Conservation (phyloP, 2,888 invertebrate species). For the Cremastinae sp. region DNA sequence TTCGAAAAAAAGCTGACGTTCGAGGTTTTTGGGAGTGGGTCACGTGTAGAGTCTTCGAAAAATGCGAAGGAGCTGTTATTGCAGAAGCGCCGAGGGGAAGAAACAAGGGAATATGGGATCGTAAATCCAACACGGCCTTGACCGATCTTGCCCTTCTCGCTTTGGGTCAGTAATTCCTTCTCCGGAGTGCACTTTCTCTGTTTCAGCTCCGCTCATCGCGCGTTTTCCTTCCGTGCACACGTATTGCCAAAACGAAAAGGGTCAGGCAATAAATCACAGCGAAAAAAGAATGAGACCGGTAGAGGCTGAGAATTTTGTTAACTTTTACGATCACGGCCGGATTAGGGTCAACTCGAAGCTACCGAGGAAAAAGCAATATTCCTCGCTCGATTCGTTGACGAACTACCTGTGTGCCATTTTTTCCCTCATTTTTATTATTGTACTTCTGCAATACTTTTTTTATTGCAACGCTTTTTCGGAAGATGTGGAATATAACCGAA, state of each 20-base stretch:
- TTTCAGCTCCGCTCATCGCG: slow-evolving; percentile 1
- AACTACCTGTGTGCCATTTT: slow-evolving; percentile 29
- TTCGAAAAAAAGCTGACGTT: too few relatives aligned
- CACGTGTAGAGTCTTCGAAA: slow-evolving; percentile 24
- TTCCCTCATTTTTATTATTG: not conserved
- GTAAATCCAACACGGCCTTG: slow-evolving; percentile 55
- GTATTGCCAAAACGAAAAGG: slow-evolving; percentile 21
- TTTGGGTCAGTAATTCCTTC: slow-evolving; percentile 58
- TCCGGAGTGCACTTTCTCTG: slow-evolving; percentile 31
- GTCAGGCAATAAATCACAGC: slow-evolving; percentile 59
- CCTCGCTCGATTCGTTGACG: slow-evolving; percentile 46
- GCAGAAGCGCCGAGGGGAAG: slow-evolving; percentile 3
- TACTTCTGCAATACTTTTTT: slow-evolving; percentile 5
- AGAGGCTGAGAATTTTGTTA: slow-evolving; percentile 63
- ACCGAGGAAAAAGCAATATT: slow-evolving; percentile 59
- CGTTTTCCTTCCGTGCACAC: not conserved
- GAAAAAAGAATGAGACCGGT: slow-evolving; percentile 37
- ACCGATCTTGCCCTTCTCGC: slow-evolving; percentile 54
- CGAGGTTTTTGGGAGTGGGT: slow-evolving; percentile 23
- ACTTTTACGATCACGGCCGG: slow-evolving; percentile 64
- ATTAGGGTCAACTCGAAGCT: slow-evolving; percentile 62
- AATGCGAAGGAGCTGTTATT: slow-evolving; percentile 27
- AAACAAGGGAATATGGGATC: slow-evolving; percentile 28
- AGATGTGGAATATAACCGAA: too few relatives aligned
- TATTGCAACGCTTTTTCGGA: too few relatives aligned